Evolutionary conservation across 2,113 vertebrate species (phyloP).

Genomic region (Hemicordylus capensis): DNA sequence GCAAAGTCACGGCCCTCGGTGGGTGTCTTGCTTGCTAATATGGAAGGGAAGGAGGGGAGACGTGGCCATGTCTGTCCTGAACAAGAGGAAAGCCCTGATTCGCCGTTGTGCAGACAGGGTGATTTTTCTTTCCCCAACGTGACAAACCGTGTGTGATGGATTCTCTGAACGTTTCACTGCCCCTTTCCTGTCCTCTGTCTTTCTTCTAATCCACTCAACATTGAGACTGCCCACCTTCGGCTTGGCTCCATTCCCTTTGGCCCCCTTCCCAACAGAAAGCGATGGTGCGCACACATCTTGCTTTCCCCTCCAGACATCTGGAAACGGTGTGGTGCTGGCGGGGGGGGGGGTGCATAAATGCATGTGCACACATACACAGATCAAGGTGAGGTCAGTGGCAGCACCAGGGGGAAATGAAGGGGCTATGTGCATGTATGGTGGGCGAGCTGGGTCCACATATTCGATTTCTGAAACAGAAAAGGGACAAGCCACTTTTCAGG

Average conservation of each 20-base stretch:
- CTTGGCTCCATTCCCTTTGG: slow-evolving; percentile 62
- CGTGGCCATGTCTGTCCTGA: slow-evolving; percentile 38
- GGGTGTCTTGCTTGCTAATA: slow-evolving; percentile 34
- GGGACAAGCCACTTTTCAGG: too few species aligned
- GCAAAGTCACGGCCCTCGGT: too few species aligned
- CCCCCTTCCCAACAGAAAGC: slow-evolving; percentile 50
- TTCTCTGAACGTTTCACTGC: slow-evolving; percentile 63
- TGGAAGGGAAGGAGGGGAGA: slow-evolving; percentile 21
- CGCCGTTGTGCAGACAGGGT: slow-evolving; percentile 67
- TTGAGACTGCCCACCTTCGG: slow-evolving; percentile 64
- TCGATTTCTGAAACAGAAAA: too few species aligned
- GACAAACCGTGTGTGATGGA: slow-evolving; percentile 53
- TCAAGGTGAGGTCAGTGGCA: too few species aligned
- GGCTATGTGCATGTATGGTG: too few species aligned
- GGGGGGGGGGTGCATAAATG: too few species aligned
- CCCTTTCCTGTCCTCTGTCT: slow-evolving; percentile 38
- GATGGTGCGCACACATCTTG: slow-evolving; percentile 19
- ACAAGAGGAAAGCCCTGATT: slow-evolving; percentile 51
- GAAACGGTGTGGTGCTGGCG: background rate
- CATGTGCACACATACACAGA: too few species aligned
- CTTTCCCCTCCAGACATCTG: slow-evolving; percentile 22
- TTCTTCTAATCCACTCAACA: slow-evolving; percentile 65
- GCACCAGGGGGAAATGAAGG: too few species aligned
- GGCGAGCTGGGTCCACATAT: too few species aligned
- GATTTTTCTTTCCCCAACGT: slow-evolving; percentile 66